phyloP scores from a whole-genome alignment of 2,888 invertebrate species.

The Eugnorisma glareosa region DNA sequence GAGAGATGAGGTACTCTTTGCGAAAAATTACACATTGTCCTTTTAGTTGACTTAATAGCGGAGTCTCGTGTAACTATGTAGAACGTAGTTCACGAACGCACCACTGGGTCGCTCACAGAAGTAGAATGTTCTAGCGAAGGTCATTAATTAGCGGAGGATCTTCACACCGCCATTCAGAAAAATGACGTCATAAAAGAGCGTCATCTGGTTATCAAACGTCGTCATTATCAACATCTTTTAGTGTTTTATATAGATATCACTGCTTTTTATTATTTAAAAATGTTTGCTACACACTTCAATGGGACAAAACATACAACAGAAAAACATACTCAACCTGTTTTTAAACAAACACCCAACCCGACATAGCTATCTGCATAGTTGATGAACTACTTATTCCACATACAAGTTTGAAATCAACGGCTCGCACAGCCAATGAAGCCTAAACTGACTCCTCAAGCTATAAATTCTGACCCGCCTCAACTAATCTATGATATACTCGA shows the following conservation, averaged over 20 bases:
- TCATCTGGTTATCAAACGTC: neutral
- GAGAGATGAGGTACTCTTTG: too few relatives aligned
- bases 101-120: too few relatives aligned
- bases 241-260: neutral
- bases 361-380: neutral
- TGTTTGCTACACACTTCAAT: neutral
- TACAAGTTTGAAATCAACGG: neutral
- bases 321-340: neutral
- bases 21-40: too few relatives aligned
- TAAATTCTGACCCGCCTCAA: slow-evolving; percentile 30
- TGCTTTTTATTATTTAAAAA: neutral
- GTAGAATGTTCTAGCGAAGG: too few relatives aligned
- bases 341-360: neutral
- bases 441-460: slow-evolving; percentile 19
- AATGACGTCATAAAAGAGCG: neutral
- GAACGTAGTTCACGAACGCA: too few relatives aligned
- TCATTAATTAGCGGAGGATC: too few relatives aligned
- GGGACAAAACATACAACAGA: neutral
- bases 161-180: too few relatives aligned
- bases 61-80: too few relatives aligned
- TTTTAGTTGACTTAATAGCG: too few relatives aligned
- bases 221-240: neutral
- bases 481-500: slow-evolving; percentile 45
- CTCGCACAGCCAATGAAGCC: slow-evolving; percentile 21
- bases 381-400: neutral